Percentiles rank a stretch among this genome's conserved stretches.
Conservation (phyloP, 2,113 vertebrate species). For the Plestiodon gilberti region DNA sequence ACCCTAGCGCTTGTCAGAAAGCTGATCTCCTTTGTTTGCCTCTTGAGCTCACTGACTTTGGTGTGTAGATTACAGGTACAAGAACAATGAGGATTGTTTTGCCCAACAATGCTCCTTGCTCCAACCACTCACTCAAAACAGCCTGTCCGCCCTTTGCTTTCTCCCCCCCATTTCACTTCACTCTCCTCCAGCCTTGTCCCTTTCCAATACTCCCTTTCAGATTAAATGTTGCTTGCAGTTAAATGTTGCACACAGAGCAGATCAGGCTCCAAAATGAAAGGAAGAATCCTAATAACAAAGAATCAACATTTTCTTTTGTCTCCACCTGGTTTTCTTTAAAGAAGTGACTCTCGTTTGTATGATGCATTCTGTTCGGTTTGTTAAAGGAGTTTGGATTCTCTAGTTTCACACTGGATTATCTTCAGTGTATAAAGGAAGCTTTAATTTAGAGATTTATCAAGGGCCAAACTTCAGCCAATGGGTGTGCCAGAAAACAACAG, state of each 20-base stretch:
- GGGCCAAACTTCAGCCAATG: background rate
- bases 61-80: constrained; percentile 88
- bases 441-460: background rate
- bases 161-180: constrained; percentile 24
- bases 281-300: too few species aligned
- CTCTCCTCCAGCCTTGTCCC: constrained; percentile 4
- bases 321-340: background rate
- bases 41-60: constrained; percentile 81
- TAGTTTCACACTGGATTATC: background rate
- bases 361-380: background rate
- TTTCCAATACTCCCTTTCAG: background rate
- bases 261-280: too few species aligned
- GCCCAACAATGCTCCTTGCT: constrained; percentile 82
- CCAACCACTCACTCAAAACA: constrained; percentile 47
- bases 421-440: background rate
- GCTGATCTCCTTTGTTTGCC: constrained; percentile 77
- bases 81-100: constrained; percentile 89
- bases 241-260: background rate
- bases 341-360: background rate
- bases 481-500: background rate
- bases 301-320: background rate
- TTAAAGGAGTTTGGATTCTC: background rate
- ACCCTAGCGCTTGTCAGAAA: constrained; percentile 79
- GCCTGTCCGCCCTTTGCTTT: background rate
- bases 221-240: background rate